A percentile compares a stretch with the other conserved stretches of the same genome.
Evolutionary conservation across 2,888 invertebrate species (phyloP).

Genomic region (Thecocarcelia acutangulata): DNA sequence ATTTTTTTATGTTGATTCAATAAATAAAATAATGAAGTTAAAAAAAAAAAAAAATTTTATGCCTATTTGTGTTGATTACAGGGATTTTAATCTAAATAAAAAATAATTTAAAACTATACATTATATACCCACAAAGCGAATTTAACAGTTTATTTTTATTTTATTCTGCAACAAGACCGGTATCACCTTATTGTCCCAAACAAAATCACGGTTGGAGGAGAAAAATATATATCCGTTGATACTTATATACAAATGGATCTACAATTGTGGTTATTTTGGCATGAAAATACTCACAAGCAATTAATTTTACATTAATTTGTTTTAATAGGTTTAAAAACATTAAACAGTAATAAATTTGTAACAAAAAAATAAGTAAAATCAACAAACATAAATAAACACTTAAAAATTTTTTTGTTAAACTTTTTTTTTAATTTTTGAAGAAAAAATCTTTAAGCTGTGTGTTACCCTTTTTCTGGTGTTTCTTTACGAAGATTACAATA

Average conservation of each 20-base stretch:
- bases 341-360: slow-evolving; percentile 65
- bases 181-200: slow-evolving; percentile 22
- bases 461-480: neutral
- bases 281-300: slow-evolving; percentile 70
- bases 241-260: slow-evolving; percentile 66
- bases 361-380: slow-evolving; percentile 30
- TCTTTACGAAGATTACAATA: slow-evolving; percentile 58
- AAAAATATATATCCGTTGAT: neutral
- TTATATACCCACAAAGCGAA: too few relatives aligned
- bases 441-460: neutral
- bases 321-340: slow-evolving; percentile 69
- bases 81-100: too few relatives aligned
- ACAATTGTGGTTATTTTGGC: slow-evolving; percentile 68
- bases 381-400: slow-evolving; percentile 39
- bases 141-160: too few relatives aligned
- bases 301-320: slow-evolving; percentile 71
- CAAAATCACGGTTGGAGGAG: slow-evolving; percentile 21
- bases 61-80: too few relatives aligned
- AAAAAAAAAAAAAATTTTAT: too few relatives aligned
- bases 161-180: too few relatives aligned
- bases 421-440: slow-evolving; percentile 21
- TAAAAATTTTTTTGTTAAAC: slow-evolving; percentile 20
- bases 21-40: too few relatives aligned
- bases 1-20: too few relatives aligned
- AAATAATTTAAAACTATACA: too few relatives aligned